Conservation (phyloP, 1,140 invertebrate genomes). For the Olivierus martensii region DNA sequence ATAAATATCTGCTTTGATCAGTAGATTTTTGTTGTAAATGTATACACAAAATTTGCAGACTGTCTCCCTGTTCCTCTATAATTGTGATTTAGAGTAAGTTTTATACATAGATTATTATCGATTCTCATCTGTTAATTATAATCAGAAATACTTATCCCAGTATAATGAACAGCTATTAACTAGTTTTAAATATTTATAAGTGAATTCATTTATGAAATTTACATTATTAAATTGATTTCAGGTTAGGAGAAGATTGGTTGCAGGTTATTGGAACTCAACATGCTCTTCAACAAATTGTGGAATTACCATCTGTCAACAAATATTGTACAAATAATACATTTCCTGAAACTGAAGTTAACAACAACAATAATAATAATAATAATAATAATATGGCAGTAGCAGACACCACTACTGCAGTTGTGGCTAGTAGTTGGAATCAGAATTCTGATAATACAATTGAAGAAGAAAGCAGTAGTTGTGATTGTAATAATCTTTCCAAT, state of each 20-base stretch:
- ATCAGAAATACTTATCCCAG: too few species aligned
- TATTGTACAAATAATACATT: neutral
- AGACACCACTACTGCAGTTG: too few species aligned
- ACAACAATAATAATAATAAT: neutral
- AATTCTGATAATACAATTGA: neutral
- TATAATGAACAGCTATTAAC: too few species aligned
- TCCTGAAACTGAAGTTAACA: neutral
- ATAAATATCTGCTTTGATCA: too few species aligned
- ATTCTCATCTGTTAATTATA: too few species aligned
- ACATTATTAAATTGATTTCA: neutral
- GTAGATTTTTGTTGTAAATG: too few species aligned
- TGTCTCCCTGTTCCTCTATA: too few species aligned
- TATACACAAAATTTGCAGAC: too few species aligned
- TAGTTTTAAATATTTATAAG: too few species aligned
- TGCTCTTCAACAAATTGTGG: neutral
- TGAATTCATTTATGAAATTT: neutral
- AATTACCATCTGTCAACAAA: neutral
- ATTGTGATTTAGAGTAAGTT: too few species aligned
- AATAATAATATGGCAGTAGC: neutral
- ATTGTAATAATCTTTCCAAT: constrained; percentile 7
- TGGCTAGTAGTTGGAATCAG: too few species aligned
- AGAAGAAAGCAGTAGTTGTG: constrained; percentile 12
- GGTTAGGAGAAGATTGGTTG: neutral
- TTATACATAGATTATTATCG: too few species aligned
- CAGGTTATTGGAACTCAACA: neutral